Percentiles rank a stretch among this genome's conserved stretches.
These are phyloP conservation scores for Amphipoea lucens DNA, from an alignment of 2,888 invertebrate species.

Conservation along the genomic window DNA sequence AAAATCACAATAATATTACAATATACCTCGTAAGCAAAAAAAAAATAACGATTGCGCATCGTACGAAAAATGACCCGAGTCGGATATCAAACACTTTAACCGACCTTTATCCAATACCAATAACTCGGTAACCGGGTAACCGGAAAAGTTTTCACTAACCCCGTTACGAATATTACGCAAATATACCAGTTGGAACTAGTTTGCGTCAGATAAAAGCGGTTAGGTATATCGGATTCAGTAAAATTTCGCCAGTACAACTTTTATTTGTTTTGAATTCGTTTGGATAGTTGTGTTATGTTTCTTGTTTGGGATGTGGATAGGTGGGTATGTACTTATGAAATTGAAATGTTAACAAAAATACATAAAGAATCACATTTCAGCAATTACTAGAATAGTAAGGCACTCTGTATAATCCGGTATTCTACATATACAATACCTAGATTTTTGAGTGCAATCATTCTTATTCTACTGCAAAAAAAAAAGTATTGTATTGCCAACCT, in stretches of 20 bases:
- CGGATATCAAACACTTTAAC: conserved; percentile 37
- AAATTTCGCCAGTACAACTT: conserved; percentile 41
- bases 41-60: conserved; percentile 16
- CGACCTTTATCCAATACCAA: conserved; percentile 56
- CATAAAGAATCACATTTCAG: no score
- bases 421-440: no score
- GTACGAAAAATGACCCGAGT: conserved; percentile 5
- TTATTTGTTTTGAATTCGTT: conserved; percentile 57
- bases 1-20: neutral
- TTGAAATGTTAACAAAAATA: no score
- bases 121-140: conserved; percentile 50
- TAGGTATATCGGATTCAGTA: conserved; percentile 46
- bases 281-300: conserved; percentile 21
- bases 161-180: conserved; percentile 59
- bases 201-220: conserved; percentile 60
- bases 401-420: no score
- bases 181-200: conserved; percentile 61
- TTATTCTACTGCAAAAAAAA: no score
- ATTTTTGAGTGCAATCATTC: no score
- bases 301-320: neutral
- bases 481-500: no score
- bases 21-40: neutral
- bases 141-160: conserved; percentile 61
- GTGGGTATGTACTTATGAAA: neutral
- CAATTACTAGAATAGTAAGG: no score